Evolutionary conservation across 2,888 invertebrate genomes (phyloP).

Genomic region (Portevinia maculata): DNA sequence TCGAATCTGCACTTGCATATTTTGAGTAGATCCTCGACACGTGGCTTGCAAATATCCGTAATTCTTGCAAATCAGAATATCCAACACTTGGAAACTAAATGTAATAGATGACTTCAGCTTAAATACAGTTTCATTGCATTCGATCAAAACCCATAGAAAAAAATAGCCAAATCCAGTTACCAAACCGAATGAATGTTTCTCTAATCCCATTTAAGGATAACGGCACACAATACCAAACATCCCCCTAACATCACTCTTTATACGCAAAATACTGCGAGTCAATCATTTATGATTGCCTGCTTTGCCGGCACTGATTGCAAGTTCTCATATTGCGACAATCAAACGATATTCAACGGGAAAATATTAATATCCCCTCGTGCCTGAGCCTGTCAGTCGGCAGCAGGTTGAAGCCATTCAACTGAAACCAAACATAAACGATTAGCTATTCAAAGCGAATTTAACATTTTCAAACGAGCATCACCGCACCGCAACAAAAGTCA

Average conservation of each 20-base stretch:
- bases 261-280: constrained; percentile 34
- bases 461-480: constrained; percentile 67
- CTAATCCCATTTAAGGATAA: constrained; percentile 49
- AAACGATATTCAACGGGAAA: constrained; percentile 57
- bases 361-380: constrained; percentile 59
- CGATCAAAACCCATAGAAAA: constrained; percentile 9
- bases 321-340: constrained; percentile 80
- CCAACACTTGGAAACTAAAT: constrained; percentile 47
- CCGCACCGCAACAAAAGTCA: constrained; percentile 69
- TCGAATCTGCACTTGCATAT: constrained; percentile 28
- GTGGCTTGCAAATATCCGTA: constrained; percentile 56
- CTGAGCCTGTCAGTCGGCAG: constrained; percentile 60
- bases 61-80: constrained; percentile 37
- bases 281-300: constrained; percentile 64
- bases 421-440: constrained; percentile 74
- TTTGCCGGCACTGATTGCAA: constrained; percentile 55
- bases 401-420: constrained; percentile 71
- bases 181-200: constrained; percentile 56
- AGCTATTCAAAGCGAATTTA: constrained; percentile 70
- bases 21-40: constrained; percentile 29
- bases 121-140: constrained; percentile 53
- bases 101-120: constrained; percentile 60
- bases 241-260: constrained; percentile 32
- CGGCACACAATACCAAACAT: constrained; percentile 27
- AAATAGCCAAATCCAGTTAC: constrained; percentile 43